Base-by-base conservation (phyloP, 2,888 invertebrate genomes). In the Parascotia fuliginaria region DNA sequence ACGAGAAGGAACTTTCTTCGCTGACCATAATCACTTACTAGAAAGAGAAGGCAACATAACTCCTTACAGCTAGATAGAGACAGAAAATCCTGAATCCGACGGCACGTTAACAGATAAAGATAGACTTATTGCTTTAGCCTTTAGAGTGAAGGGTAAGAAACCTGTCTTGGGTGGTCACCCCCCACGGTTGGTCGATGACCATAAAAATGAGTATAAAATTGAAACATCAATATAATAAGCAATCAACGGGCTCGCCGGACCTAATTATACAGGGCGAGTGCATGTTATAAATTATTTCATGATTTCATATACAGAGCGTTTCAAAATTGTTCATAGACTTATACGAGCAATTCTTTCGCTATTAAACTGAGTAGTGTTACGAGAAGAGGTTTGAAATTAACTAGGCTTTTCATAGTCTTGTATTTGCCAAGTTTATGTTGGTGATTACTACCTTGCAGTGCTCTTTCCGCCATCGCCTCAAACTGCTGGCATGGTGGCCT, bases 201-300 rank as follows among this genome's bases (percentile, higher is more conserved):
- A 91, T 92, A 92, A 92, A 91, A 92, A 92, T 92, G 89, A 85
- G 87, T 89, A 90, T 91, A 92, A 92, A 92, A 92, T 92, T 92
- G 91, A 92, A 91, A 91, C 92, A 92, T 92, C 92, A 92, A 92
- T 91, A 92, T 91, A 91, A 92, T 92, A 92, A 90, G 91, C 90
- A 92, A 92, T 91, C 91, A 92, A 84, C 86, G 74, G 71, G 70
- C 73, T 74, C 81, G 73, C 77, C 82, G 77, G 79, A 73, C 83
- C 85, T 91, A 91, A 92, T 91, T 91, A 91, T 91, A 92, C 87
- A 81, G 87, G 79, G 76, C 81, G 83, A 79, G 83, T 77, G 74
- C 79, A 78, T 73, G 84, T 83, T 86, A 89, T 90, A 90, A 91
- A 91, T 91, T 89, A 90, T 83, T 77, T 75, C 75, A 80, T 74